Evolutionary conservation across 2,888 invertebrate genomes (phyloP), one percentile per base, ranked within the genome.

Genomic region (Geophilus truncorum): DNA sequence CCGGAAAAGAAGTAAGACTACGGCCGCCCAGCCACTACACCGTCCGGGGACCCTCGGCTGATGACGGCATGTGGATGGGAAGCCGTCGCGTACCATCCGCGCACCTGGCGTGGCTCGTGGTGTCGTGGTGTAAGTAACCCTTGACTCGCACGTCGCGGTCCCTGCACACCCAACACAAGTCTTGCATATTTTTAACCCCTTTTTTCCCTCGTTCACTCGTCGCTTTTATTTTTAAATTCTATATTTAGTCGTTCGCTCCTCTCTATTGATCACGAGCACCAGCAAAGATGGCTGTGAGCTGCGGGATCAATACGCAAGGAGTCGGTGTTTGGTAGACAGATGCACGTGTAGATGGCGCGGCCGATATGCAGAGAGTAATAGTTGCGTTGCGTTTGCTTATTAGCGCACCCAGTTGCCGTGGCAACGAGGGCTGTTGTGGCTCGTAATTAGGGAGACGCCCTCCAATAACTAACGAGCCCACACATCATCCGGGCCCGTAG

Each of bases 381-480:
- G 6, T 23, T 28, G 45, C 4, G 34, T 10, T 15, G 51, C 62
- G 62, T 62, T 70, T 70, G 70, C 28, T 70, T 70, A 70, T 70
- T 70, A 70, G 70, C 70, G n/a, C 70, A 12, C 25, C 10, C 1
- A 10, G 70, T 23, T 70, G 10, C 70, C 28, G 28, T 70, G 70
- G 28, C 62, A 15, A 62, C 28, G 28, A 70, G 2, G 7, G 70
- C 28, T 70, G 70, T 70, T 70, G 70, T 25, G 70, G 12, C 70
- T 28, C 70, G 70, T 70, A 70, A 70, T 70, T 70, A 70, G 70
- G 70, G 70, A 70, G 70, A 70, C 70, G 70, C 70, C 70, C 70
- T 70, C 70, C n/a, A 12, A 6, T 28, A 28, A 25, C 28, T 70
- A 70, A 70, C 28, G 70, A 70, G 70, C 25, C 62, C 25, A 0